Base-by-base conservation (phyloP, 2,113 vertebrate genomes). In the Gorsachius goisagi region DNA sequence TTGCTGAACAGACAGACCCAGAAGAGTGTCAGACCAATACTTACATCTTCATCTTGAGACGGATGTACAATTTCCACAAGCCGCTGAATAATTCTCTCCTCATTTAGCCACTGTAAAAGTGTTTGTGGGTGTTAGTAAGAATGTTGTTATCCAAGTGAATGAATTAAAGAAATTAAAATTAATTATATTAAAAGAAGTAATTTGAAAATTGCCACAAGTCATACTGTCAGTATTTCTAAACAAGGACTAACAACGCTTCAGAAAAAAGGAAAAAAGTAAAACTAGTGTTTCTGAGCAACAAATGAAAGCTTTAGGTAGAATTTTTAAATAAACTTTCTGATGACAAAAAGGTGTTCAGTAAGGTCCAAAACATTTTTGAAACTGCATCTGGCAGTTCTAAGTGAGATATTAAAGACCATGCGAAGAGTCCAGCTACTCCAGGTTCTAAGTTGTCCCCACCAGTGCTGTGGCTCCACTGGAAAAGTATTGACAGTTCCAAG, bases 11-110 rank as follows among this genome's bases (percentile, higher is more conserved):
- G 27, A 41, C 5, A 62, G 20, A 55, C 4, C 4, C 49, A n/a
- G 37, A 23, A 28, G 47, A 83, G 9, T 6, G 11, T 47, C 68
- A 89, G 12, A 78, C 4, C 15, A 74, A 55, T 85, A 98, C 99
- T 99, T 98, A 99, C 99, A 97, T 99, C 99, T 97, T 99, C 99
- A 97, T 99, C 99, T 97, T 99, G 99, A 97, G 98, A 99, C 1
- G 99, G 98, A 88, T 99, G 99, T 52, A 99, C 99, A 82, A 99
- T 99, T 95, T 99, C 99, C 95, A 99, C 99, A 81, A 99, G 98
- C 79, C 99, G 98, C 97, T 99, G 99, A 96, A 99, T 99, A 91
- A 99, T 98, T 89, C 98, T 99, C 98, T 99, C 99, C 97, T 99
- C 99, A 86, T 99, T 99, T 85, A 99, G 95, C 99, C 99, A 99